Evolutionary conservation across 2,113 vertebrate genomes (phyloP).

Genomic region (Corvus cornix): DNA sequence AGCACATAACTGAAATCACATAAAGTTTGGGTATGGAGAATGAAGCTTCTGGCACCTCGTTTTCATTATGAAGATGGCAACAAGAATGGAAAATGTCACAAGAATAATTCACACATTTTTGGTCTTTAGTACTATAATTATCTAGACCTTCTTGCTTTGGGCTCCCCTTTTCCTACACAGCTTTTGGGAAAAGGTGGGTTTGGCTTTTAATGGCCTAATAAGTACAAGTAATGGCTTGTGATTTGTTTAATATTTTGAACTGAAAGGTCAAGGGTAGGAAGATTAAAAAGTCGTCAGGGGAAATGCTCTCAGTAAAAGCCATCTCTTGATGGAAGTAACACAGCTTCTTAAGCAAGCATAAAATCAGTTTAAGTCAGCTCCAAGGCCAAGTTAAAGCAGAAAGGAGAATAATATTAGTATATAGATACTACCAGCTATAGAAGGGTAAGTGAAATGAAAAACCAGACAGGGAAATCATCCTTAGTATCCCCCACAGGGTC

Average conservation of each 20-base stretch:
- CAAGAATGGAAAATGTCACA: slow-evolving; percentile 40
- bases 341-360: slow-evolving; percentile 45
- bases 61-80: slow-evolving; percentile 16
- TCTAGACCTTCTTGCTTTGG: not conserved
- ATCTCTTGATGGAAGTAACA: slow-evolving; percentile 42
- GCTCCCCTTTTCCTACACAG: not conserved
- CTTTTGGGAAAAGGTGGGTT: not conserved
- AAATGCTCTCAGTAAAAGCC: slow-evolving; percentile 39
- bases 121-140: slow-evolving; percentile 30
- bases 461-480: not conserved
- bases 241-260: slow-evolving; percentile 67
- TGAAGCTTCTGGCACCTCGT: slow-evolving; percentile 1
- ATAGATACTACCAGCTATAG: not conserved
- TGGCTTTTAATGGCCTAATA: slow-evolving; percentile 53
- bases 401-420: slow-evolving; percentile 29
- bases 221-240: slow-evolving; percentile 53
- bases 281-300: slow-evolving; percentile 33
- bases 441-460: slow-evolving; percentile 23
- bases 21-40: slow-evolving; percentile 1
- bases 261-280: slow-evolving; percentile 59
- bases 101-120: slow-evolving; percentile 32
- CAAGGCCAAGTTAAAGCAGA: slow-evolving; percentile 28
- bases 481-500: not conserved
- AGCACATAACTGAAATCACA: not conserved
- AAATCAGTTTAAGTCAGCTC: slow-evolving; percentile 51